A percentile compares a stretch with the other conserved stretches of the same genome.
Evolutionary conservation across 2,797 vertebrate genomes (phyloP).

Genomic region (Mallotus villosus): DNA sequence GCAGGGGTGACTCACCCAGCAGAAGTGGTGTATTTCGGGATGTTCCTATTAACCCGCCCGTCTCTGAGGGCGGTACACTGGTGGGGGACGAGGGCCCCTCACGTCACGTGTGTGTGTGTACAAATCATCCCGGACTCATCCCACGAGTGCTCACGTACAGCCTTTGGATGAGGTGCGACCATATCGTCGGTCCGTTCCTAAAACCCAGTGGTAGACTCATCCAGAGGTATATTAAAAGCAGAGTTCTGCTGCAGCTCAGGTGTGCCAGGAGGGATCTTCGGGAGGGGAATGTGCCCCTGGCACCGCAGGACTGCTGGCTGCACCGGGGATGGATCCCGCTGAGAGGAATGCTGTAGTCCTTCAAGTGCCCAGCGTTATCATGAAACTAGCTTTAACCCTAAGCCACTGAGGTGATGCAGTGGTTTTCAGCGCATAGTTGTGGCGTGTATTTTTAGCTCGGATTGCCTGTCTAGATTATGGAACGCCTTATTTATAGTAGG

Average conservation of each 20-base stretch:
- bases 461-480: constrained; percentile 62
- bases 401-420: constrained; percentile 50
- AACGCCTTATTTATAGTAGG: constrained; percentile 75
- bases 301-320: neutral
- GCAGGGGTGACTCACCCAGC: constrained; percentile 61
- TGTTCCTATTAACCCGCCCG: constrained; percentile 57
- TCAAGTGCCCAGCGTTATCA: constrained; percentile 47
- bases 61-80: constrained; percentile 43
- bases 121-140: neutral
- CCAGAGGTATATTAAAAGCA: neutral
- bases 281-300: neutral
- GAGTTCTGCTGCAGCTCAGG: constrained; percentile 17
- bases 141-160: neutral
- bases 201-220: neutral
- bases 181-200: neutral
- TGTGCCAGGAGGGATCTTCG: constrained; percentile 1
- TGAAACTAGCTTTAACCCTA: constrained; percentile 52
- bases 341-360: constrained; percentile 28
- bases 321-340: constrained; percentile 8
- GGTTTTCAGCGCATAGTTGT: constrained; percentile 56
- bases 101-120: neutral
- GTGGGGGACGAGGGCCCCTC: constrained; percentile 28
- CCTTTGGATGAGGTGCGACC: constrained; percentile 25
- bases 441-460: constrained; percentile 68
- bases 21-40: constrained; percentile 61